Percentiles rank a stretch among this genome's conserved stretches.
Evolutionary conservation across 2,113 vertebrate species (phyloP).

Genomic region (Spheniscus mendiculus): DNA sequence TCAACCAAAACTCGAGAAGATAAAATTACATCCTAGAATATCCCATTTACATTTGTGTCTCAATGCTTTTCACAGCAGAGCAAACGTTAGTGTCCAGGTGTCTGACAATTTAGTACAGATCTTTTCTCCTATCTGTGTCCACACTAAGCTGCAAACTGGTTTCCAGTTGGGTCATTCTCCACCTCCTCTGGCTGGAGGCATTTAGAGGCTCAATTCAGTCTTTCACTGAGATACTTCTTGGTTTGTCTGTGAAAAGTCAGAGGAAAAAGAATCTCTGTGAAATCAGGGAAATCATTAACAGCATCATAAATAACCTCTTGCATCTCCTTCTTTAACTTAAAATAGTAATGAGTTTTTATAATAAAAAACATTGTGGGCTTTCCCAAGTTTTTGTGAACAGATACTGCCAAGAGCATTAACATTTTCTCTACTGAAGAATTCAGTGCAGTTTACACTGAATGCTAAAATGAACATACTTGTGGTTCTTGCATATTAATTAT

Average conservation of each 20-base stretch:
- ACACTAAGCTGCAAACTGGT: neutral
- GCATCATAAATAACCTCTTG: neutral
- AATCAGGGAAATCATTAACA: neutral
- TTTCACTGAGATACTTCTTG: neutral
- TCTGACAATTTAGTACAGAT: neutral
- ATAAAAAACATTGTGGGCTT: neutral
- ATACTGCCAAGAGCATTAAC: neutral
- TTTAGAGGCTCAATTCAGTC: neutral
- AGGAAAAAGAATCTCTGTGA: neutral
- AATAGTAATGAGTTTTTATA: neutral
- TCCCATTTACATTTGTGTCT: neutral
- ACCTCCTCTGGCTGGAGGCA: neutral
- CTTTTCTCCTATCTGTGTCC: neutral
- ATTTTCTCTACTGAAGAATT: neutral
- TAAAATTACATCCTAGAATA: neutral
- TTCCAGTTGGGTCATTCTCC: neutral
- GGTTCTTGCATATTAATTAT: neutral
- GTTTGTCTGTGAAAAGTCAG: neutral
- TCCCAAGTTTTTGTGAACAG: neutral
- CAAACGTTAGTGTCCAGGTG: neutral
- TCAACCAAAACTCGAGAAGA: neutral
- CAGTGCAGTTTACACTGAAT: neutral
- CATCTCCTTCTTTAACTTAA: neutral
- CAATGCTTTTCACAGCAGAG: neutral
- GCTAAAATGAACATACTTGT: neutral